Evolutionary conservation across 1,140 invertebrate species (phyloP).

Genomic region (Bombus sibiricus): DNA sequence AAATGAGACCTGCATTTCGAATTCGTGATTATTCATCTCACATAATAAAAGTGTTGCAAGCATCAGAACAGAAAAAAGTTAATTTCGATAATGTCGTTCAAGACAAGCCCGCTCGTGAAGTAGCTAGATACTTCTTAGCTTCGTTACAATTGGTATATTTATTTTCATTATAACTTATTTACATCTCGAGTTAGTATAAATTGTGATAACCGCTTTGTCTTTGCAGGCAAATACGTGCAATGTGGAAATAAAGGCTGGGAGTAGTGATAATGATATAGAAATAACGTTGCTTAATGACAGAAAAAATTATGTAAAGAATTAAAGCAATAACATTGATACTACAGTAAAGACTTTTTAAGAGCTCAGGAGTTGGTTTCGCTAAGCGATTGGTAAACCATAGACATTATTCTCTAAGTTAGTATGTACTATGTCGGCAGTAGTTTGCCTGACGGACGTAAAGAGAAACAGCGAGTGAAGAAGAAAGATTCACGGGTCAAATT

Average conservation of each 20-base stretch:
- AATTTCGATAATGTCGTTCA: constrained; percentile 68
- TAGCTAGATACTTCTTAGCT: constrained; percentile 76
- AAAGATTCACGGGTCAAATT: neutral
- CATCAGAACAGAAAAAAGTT: constrained; percentile 50
- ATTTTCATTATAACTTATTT: constrained; percentile 9
- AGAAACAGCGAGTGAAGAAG: neutral
- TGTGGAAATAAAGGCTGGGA: constrained; percentile 37
- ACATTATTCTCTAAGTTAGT: too few species aligned
- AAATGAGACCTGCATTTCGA: constrained; percentile 69
- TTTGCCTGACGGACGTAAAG: too few species aligned
- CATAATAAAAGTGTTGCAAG: constrained; percentile 67
- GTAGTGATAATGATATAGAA: constrained; percentile 39
- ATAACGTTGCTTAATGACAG: constrained; percentile 36
- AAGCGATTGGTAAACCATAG: too few species aligned
- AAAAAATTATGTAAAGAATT: neutral
- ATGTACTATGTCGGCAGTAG: too few species aligned
- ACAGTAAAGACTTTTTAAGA: neutral
- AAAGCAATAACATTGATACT: neutral
- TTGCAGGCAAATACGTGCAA: constrained; percentile 54
- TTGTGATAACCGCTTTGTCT: neutral
- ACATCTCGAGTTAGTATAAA: neutral
- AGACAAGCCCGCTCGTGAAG: constrained; percentile 66
- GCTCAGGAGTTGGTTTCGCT: neutral
- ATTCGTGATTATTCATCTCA: constrained; percentile 72
- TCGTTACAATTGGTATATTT: constrained; percentile 75